phyloP scores from a whole-genome alignment of 1,140 invertebrate genomes.

The Macrobrachium rosenbergii region DNA sequence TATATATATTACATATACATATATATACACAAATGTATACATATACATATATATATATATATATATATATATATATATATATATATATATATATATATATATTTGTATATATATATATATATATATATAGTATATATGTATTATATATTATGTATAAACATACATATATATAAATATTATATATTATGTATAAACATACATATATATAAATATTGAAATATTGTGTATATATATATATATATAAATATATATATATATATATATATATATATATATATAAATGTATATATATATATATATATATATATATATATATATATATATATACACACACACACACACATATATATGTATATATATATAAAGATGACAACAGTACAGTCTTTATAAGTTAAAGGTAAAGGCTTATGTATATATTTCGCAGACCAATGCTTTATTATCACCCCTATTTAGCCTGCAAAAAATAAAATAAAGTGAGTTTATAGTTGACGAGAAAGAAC shows the following conservation, averaged over 20 bases:
- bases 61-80: constrained; percentile 21
- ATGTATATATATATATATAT: constrained; percentile 14
- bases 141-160: too few relatives aligned
- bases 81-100: neutral
- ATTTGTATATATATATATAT: neutral
- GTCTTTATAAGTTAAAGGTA: neutral
- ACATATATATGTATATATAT: neutral
- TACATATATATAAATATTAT: too few relatives aligned
- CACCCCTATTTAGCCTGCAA: too few relatives aligned
- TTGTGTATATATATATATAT: neutral
- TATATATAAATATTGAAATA: neutral
- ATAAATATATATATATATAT: neutral
- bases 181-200: too few relatives aligned
- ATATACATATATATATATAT: constrained; percentile 8
- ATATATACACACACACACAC: constrained; percentile 5
- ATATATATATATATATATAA: constrained; percentile 2
- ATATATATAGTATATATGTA: too few relatives aligned
- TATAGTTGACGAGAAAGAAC: too few relatives aligned
- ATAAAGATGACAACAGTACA: neutral
- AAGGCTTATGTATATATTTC: too few relatives aligned
- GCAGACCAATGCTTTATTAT: too few relatives aligned
- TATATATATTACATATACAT: neutral
- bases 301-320: constrained; percentile 15
- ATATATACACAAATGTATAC: constrained; percentile 2
- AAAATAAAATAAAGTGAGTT: too few relatives aligned